Evolutionary conservation across 2,797 vertebrate species (phyloP).

Genomic region (Gadopsis bispinosus): DNA sequence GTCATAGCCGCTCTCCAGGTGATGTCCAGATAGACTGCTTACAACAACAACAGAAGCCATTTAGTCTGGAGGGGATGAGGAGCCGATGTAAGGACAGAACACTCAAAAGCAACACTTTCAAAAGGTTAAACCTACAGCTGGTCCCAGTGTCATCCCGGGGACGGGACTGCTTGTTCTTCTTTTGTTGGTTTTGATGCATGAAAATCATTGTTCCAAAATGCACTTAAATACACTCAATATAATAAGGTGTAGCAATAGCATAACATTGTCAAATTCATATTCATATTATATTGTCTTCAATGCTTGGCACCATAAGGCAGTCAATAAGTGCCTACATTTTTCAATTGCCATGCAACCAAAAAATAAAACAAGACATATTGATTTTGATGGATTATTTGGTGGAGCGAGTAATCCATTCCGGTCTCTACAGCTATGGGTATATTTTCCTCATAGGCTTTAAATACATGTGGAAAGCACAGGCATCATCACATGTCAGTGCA

Average conservation of each 20-base stretch:
- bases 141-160: constrained; percentile 11
- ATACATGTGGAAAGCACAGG: too few relatives aligned
- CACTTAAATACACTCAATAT: not conserved
- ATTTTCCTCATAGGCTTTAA: too few relatives aligned
- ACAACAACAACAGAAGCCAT: constrained; percentile 45
- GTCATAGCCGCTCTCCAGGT: constrained; percentile 57
- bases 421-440: too few relatives aligned
- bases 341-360: not conserved
- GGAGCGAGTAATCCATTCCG: too few relatives aligned
- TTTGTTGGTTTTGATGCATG: not conserved
- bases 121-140: constrained; percentile 26
- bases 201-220: not conserved
- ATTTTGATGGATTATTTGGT: too few relatives aligned
- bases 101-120: constrained; percentile 26
- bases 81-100: constrained; percentile 40
- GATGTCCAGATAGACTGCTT: constrained; percentile 53
- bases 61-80: constrained; percentile 44
- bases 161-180: not conserved
- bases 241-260: not conserved
- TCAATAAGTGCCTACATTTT: not conserved
- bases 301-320: not conserved
- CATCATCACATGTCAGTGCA: not conserved
- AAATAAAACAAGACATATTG: too few relatives aligned
- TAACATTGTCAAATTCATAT: not conserved
- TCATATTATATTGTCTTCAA: not conserved